Conservation (phyloP, 2,113 vertebrate species). For the Neopipo cinnamomea region DNA sequence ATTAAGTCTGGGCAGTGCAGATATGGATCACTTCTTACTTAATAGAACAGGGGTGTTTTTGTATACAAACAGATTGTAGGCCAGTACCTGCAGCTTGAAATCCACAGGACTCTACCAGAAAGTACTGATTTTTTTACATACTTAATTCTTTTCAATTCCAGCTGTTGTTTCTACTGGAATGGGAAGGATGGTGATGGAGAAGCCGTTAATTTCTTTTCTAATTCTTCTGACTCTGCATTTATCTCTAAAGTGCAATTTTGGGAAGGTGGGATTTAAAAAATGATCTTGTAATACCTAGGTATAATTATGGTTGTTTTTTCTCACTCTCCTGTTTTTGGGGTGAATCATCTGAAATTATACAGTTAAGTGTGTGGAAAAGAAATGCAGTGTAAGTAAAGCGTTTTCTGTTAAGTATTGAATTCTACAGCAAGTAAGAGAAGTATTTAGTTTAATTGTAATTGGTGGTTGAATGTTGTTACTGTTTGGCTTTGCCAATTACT, state of each 20-base stretch:
- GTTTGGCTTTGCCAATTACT: background rate
- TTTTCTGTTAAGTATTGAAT: background rate
- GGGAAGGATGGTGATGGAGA: background rate
- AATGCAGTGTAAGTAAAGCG: background rate
- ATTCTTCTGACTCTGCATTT: background rate
- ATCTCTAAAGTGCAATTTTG: background rate
- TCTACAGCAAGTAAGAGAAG: background rate
- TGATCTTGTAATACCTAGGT: background rate
- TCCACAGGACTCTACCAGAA: background rate
- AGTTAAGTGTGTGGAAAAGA: background rate
- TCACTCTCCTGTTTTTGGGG: background rate
- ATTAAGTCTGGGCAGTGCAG: background rate
- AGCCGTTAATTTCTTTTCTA: background rate
- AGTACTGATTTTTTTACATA: accelerated
- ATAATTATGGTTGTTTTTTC: background rate
- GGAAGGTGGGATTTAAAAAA: background rate
- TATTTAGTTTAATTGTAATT: background rate
- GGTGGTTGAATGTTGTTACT: background rate
- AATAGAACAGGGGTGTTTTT: background rate
- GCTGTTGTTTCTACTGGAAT: background rate
- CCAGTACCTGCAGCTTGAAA: background rate
- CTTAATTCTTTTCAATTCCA: background rate
- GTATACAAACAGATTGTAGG: background rate
- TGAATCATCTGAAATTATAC: background rate
- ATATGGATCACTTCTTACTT: background rate